phyloP scores from a whole-genome alignment of 2,113 vertebrate species.

The Esox niger region DNA sequence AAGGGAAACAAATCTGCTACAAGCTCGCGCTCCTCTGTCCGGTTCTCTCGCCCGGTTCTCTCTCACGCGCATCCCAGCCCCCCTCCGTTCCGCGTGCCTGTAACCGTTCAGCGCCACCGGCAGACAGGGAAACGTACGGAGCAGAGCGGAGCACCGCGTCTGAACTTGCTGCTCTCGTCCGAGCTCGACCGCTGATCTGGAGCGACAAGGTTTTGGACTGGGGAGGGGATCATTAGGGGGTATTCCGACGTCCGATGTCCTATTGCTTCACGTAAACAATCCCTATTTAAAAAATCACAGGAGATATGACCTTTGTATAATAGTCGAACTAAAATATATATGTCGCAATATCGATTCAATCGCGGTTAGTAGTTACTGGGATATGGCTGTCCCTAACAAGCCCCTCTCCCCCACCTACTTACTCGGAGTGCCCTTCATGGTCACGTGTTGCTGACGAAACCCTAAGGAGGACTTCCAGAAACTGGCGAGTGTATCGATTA shows the following conservation, averaged over 20 bases:
- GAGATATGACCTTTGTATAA: not conserved
- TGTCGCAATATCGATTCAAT: not conserved
- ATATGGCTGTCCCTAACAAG: no score
- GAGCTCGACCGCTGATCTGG: constrained; percentile 28
- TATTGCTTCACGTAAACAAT: not conserved
- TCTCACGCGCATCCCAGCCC: not conserved
- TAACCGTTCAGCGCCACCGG: constrained; percentile 21
- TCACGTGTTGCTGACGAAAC: no score
- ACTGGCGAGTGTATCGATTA: no score
- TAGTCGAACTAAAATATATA: not conserved
- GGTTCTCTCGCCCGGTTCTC: not conserved
- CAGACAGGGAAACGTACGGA: constrained; percentile 13
- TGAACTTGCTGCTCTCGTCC: constrained; percentile 3
- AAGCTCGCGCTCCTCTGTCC: not conserved
- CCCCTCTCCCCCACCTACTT: no score
- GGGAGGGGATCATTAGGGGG: constrained; percentile 19
- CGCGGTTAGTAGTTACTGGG: no score
- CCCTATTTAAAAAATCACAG: not conserved
- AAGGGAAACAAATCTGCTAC: not conserved
- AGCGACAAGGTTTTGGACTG: constrained; percentile 5
- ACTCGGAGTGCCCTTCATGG: no score
- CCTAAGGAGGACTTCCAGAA: no score
- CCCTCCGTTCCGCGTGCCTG: not conserved
- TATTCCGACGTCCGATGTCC: constrained; percentile 20
- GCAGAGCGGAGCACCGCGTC: constrained; percentile 28